Conservation (phyloP, 2,888 invertebrate species). For the Oxycera nigricornis region DNA sequence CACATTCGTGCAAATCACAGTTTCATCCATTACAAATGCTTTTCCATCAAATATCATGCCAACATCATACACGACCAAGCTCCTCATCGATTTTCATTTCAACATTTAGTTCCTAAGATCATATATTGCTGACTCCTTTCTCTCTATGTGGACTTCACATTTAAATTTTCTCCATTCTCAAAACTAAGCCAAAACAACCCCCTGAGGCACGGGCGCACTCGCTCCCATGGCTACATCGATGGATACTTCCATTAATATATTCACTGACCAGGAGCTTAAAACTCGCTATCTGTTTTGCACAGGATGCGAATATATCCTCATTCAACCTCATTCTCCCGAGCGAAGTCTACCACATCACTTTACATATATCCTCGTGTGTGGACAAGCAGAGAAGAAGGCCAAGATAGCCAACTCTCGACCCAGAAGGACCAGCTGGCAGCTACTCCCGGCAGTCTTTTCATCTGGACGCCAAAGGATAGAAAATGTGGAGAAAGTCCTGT, state of each 20-base stretch:
- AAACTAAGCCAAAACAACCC: not conserved
- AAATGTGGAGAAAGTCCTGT: slow-evolving; percentile 17
- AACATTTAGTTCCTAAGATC: not conserved
- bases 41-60: too few species aligned
- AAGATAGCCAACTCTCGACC: not conserved
- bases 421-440: not conserved
- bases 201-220: not conserved
- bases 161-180: not conserved
- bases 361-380: slow-evolving; percentile 22
- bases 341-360: not conserved
- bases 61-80: not conserved
- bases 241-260: slow-evolving; percentile 43
- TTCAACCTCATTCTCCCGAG: not conserved
- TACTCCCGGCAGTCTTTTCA: not conserved
- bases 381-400: not conserved
- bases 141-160: slow-evolving; percentile 9
- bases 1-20: too few species aligned
- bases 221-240: not conserved
- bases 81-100: not conserved
- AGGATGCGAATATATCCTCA: slow-evolving; percentile 15
- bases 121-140: slow-evolving; percentile 14
- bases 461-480: slow-evolving; percentile 18
- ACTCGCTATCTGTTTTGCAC: slow-evolving; percentile 5
- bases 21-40: too few species aligned
- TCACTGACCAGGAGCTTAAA: slow-evolving; percentile 46